These are phyloP conservation scores for Drosophila atroscutellata DNA, from an alignment of 2,888 invertebrate species.

Conservation along the genomic window DNA sequence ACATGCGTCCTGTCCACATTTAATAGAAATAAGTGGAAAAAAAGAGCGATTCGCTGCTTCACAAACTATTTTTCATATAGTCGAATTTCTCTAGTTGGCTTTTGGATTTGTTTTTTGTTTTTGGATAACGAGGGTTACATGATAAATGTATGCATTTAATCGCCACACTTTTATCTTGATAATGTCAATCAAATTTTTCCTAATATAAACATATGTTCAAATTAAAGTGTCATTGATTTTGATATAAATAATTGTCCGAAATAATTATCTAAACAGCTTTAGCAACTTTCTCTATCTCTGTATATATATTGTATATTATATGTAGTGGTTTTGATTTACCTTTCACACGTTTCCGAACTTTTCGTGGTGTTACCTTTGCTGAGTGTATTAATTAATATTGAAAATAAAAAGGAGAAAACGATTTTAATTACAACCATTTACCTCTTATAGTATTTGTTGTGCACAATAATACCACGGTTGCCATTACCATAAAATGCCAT, in stretches of 20 bases:
- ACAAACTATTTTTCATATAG: conserved; percentile 25
- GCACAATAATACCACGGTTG: neutral
- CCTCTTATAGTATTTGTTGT: conserved; percentile 14
- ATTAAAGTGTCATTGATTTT: neutral
- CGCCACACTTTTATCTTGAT: neutral
- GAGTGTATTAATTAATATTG: conserved; percentile 32
- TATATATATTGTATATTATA: neutral
- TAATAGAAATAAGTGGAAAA: conserved; percentile 64
- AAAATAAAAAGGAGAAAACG: neutral
- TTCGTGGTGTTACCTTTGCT: neutral
- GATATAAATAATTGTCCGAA: neutral
- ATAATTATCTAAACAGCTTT: neutral
- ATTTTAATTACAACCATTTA: conserved; percentile 38
- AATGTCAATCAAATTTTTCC: neutral
- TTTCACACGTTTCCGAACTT: conserved; percentile 7
- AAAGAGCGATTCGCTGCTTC: conserved; percentile 16
- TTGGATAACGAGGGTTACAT: neutral
- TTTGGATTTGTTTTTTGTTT: neutral
- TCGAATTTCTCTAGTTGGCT: conserved; percentile 2
- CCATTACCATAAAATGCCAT: neutral
- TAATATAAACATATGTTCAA: no score
- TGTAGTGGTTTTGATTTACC: neutral
- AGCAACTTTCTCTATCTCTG: neutral
- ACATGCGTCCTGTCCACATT: conserved; percentile 67
- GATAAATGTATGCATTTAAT: neutral